Conservation (phyloP, 2,113 vertebrate genomes). For the Nematolebias whitei region DNA sequence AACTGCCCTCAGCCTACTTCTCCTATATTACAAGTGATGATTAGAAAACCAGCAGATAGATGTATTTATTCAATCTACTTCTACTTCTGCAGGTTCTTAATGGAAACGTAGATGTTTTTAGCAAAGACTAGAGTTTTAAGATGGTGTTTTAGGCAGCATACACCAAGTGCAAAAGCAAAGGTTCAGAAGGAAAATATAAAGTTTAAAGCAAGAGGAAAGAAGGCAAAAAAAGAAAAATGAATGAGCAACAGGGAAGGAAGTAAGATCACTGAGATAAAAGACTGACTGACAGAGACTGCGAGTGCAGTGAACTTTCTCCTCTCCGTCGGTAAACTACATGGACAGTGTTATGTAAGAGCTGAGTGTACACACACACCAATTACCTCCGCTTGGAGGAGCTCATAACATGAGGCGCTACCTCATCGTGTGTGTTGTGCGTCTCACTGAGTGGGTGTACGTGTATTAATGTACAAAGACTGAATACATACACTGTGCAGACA, state of each 20-base stretch:
- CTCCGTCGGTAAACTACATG: slow-evolving; percentile 47
- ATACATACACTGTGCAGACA: slow-evolving; percentile 15
- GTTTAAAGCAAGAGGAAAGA: slow-evolving; percentile 23
- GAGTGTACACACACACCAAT: slow-evolving; percentile 53
- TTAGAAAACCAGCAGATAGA: neutral
- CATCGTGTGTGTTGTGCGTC: slow-evolving; percentile 15
- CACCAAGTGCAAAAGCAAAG: slow-evolving; percentile 1
- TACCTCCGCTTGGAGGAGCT: slow-evolving; percentile 61
- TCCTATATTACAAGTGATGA: neutral
- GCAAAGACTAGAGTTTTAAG: neutral
- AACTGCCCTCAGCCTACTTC: neutral
- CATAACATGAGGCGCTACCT: slow-evolving; percentile 49
- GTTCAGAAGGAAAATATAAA: slow-evolving; percentile 7
- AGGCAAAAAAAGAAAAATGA: slow-evolving; percentile 49
- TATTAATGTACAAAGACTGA: slow-evolving; percentile 29
- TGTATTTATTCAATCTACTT: neutral
- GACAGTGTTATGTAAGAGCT: slow-evolving; percentile 69
- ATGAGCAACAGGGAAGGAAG: slow-evolving; percentile 57
- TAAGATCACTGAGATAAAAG: slow-evolving; percentile 60
- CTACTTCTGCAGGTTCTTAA: neutral
- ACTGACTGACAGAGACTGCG: slow-evolving; percentile 44
- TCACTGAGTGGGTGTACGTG: slow-evolving; percentile 3
- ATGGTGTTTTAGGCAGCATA: neutral
- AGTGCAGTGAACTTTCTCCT: slow-evolving; percentile 62
- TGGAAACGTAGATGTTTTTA: neutral